phyloP scores from a whole-genome alignment of 1,140 invertebrate genomes.

The Euwallacea fornicatus region DNA sequence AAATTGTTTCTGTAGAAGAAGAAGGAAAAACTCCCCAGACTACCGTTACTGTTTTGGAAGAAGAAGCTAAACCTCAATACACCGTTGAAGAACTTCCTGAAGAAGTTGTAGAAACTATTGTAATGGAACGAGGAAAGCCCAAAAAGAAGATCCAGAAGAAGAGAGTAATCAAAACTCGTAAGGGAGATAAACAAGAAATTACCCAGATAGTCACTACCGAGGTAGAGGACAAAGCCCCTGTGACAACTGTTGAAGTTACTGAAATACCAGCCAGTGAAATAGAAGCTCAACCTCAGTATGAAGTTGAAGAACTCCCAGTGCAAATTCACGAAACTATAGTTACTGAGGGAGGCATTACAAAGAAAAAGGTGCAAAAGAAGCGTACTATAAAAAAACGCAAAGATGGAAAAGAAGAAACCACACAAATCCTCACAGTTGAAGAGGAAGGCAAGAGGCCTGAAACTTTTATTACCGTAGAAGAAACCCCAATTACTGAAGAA shows the following conservation, averaged over 20 bases:
- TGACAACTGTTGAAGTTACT: slow-evolving; percentile 48
- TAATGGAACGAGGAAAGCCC: slow-evolving; percentile 40
- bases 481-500: slow-evolving; percentile 32
- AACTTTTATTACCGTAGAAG: slow-evolving; percentile 19
- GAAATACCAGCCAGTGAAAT: slow-evolving; percentile 50
- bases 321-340: slow-evolving; percentile 43
- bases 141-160: slow-evolving; percentile 49
- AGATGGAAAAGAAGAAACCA: slow-evolving; percentile 47
- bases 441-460: slow-evolving; percentile 51
- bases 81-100: slow-evolving; percentile 50
- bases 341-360: slow-evolving; percentile 42
- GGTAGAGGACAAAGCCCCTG: slow-evolving; percentile 53
- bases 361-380: slow-evolving; percentile 50
- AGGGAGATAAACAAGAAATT: slow-evolving; percentile 54
- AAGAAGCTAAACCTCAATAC: slow-evolving; percentile 28
- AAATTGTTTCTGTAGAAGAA: slow-evolving; percentile 51
- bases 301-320: slow-evolving; percentile 52
- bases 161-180: slow-evolving; percentile 53
- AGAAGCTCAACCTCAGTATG: slow-evolving; percentile 43
- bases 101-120: slow-evolving; percentile 51
- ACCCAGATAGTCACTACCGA: slow-evolving; percentile 57
- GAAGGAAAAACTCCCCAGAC: slow-evolving; percentile 46
- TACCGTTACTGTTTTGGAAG: slow-evolving; percentile 50
- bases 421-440: slow-evolving; percentile 49
- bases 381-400: slow-evolving; percentile 50